Percentiles rank a stretch among this genome's conserved stretches.
Conservation (phyloP, 2,113 vertebrate species). For the Motacilla tschutschensis region DNA sequence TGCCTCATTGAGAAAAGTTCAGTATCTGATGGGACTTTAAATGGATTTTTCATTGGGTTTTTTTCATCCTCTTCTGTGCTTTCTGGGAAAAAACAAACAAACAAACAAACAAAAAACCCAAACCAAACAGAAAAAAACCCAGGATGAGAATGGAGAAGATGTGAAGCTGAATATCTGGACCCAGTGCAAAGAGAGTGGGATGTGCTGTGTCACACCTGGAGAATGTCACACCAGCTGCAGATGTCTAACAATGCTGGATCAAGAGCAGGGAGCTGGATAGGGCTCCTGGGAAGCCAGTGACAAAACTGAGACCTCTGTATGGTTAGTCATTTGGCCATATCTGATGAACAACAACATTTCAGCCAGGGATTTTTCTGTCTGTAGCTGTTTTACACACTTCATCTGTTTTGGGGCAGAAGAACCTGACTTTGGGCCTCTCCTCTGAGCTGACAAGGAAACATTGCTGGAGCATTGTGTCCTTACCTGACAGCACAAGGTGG, state of each 20-base stretch:
- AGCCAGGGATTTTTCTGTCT: not conserved
- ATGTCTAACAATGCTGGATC: not conserved
- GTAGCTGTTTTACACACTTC: not conserved
- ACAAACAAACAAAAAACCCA: not conserved
- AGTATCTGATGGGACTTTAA: conserved; percentile 51
- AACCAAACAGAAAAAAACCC: not conserved
- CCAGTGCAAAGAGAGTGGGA: not conserved
- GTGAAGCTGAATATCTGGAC: not conserved
- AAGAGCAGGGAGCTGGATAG: not conserved
- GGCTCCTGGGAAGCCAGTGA: not conserved
- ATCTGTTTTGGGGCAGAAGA: not conserved
- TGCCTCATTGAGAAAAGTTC: conserved; percentile 70
- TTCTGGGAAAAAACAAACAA: not conserved
- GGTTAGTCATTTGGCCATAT: not conserved
- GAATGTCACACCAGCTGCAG: not conserved
- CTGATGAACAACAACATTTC: not conserved
- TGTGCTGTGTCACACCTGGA: not conserved
- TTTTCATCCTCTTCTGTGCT: not conserved
- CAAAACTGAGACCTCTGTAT: not conserved
- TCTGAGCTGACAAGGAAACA: not conserved
- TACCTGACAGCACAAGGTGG: conserved; percentile 27
- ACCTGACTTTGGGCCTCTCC: not conserved
- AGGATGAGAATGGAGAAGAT: not conserved
- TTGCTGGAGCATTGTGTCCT: not conserved
- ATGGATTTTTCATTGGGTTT: conserved; percentile 53